Percentiles rank a stretch among this genome's conserved stretches.
phyloP scores from a whole-genome alignment of 2,113 vertebrate species.

The Bufo gargarizans region DNA sequence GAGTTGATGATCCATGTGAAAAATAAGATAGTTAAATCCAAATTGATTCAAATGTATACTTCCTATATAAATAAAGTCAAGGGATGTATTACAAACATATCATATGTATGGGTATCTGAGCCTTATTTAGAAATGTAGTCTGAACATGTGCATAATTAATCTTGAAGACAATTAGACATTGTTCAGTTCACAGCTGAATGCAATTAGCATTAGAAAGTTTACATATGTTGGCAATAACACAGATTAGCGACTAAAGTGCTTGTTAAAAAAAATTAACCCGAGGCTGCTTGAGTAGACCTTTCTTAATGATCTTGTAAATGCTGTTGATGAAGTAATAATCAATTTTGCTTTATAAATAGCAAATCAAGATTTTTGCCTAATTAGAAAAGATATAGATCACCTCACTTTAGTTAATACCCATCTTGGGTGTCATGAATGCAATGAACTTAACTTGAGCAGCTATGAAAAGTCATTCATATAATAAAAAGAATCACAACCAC shows the following conservation, averaged over 20 bases:
- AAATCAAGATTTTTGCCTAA: slow-evolving; percentile 88
- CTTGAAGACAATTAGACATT: slow-evolving; percentile 97
- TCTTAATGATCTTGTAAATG: slow-evolving; percentile 93
- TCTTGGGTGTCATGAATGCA: slow-evolving; percentile 68
- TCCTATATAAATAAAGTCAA: not conserved
- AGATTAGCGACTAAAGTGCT: slow-evolving; percentile 89
- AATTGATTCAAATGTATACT: not conserved
- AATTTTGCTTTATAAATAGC: slow-evolving; percentile 89
- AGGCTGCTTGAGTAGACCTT: slow-evolving; percentile 87
- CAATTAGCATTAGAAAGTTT: slow-evolving; percentile 94
- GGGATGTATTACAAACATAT: not conserved
- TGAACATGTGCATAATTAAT: slow-evolving; percentile 97
- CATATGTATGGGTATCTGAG: slow-evolving; percentile 60
- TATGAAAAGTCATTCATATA: not conserved
- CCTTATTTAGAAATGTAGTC: slow-evolving; percentile 91
- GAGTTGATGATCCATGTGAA: too few relatives aligned
- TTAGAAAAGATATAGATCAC: slow-evolving; percentile 83
- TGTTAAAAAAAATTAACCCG: slow-evolving; percentile 94
- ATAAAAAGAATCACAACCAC: not conserved
- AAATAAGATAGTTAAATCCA: not conserved
- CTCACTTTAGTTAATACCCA: slow-evolving; percentile 76
- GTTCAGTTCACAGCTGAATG: slow-evolving; percentile 96
- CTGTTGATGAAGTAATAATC: slow-evolving; percentile 96
- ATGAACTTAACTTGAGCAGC: slow-evolving; percentile 72
- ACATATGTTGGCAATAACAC: slow-evolving; percentile 88